A percentile compares a stretch with the other conserved stretches of the same genome.
Conservation (phyloP, 30 jellyfish, hydroid and myxozoan genomes). For the Aurelia sp. region DNA sequence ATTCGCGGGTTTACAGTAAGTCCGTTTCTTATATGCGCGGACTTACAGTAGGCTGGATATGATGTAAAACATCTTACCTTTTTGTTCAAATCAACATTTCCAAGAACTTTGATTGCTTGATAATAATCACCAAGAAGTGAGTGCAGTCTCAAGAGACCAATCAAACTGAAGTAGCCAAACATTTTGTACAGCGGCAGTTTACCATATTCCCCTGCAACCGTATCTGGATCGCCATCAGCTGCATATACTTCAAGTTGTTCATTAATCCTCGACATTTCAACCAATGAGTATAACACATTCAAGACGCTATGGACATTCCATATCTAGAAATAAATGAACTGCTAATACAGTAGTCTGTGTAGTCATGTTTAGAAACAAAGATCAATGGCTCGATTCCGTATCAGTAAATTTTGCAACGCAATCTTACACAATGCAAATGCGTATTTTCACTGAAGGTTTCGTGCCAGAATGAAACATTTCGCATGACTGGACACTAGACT, state of each 20-base stretch:
- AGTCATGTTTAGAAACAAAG: not conserved
- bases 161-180: constrained; percentile 97
- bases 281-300: constrained; percentile 92
- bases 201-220: constrained; percentile 99
- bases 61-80: constrained; percentile 55
- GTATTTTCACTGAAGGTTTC: too few relatives aligned
- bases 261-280: constrained; percentile 94
- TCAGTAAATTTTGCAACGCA: too few relatives aligned
- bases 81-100: constrained; percentile 94
- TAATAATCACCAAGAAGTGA: constrained; percentile 94
- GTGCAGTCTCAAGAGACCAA: constrained; percentile 91
- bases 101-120: constrained; percentile 96
- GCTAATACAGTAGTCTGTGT: not conserved
- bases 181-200: constrained; percentile 89
- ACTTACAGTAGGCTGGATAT: too few relatives aligned
- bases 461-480: too few relatives aligned
- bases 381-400: not conserved
- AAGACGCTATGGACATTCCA: constrained; percentile 99
- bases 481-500: too few relatives aligned
- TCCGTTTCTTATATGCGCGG: too few relatives aligned
- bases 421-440: too few relatives aligned
- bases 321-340: constrained; percentile 37
- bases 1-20: too few relatives aligned
- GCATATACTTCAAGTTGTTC: constrained; percentile 97
- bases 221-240: constrained; percentile 96